Base-by-base conservation (phyloP, 1,140 invertebrate genomes). In the Drosophila azteca region DNA sequence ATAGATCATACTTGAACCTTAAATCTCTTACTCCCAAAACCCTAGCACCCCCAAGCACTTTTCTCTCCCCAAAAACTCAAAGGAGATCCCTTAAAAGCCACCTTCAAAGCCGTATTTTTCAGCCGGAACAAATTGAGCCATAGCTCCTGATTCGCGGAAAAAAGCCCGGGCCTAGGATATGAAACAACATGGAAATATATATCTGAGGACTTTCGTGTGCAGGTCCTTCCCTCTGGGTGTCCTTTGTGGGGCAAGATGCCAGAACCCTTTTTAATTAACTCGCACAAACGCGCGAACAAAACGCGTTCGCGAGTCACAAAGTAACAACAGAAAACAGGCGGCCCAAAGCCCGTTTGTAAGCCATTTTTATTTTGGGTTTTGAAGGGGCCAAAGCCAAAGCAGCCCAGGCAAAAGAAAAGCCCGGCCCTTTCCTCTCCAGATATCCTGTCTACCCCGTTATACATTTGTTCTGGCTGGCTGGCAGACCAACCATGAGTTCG, bases 231-330 rank as follows among this genome's bases (percentile, higher is more conserved):
- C 29, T 48, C 26, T 22, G 8, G 20, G 35, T 43, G 51, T 20
- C 64, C 67, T 79, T 60, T 61, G 57, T 51, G 51, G 15, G 54
- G 41, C 63, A 8, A 5, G 54, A 64, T 67, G 73, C 35, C 46
- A 61, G 70, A 88, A 71, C 83, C 75, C 70, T 88, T 87, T 87
- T 88, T 88, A 87, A 87, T 87, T 88, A 87, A 88, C 82, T 88
- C 63, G 54, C 81, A 85, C 72, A 80, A 85, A 77, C 55, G 74
- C 62, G 72, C 60, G 55, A 80, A 77, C 81, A 80, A 80, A 84
- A 77, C 66, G 43, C 66, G 64, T 15, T 58, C 26, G 24, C 64
- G 45, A 69, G 64, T 69, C 66, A 58, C 64, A 69, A 69, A 69
- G 67, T 69, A 70, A 70, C 54, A 50, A 35, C 44, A 5, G 35